A percentile compares a stretch with the other conserved stretches of the same genome.
Conservation (phyloP, 2,113 vertebrate genomes). For the Perca schrenkii region DNA sequence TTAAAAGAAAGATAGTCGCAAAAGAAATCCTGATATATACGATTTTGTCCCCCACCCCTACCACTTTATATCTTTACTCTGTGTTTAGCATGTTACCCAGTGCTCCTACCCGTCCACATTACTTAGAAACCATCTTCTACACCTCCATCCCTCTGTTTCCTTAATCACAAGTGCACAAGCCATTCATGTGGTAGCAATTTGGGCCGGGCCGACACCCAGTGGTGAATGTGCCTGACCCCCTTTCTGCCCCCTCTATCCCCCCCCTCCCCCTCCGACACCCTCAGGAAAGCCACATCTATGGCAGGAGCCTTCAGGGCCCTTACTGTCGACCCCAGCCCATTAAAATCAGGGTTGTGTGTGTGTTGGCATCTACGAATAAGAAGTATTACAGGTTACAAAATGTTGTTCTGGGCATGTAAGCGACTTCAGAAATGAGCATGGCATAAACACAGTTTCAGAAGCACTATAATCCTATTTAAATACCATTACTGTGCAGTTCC, state of each 20-base stretch:
- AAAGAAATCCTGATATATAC: too few relatives aligned
- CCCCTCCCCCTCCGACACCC: slow-evolving; percentile 57
- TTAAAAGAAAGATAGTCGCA: too few relatives aligned
- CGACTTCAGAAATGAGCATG: slow-evolving; percentile 46
- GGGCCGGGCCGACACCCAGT: slow-evolving; percentile 66
- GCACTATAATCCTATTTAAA: slow-evolving; percentile 39
- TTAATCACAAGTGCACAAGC: slow-evolving; percentile 46
- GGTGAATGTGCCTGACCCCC: slow-evolving; percentile 71
- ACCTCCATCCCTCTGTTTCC: slow-evolving; percentile 43
- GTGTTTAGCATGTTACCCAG: slow-evolving; percentile 36
- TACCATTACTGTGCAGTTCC: background rate
- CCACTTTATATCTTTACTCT: slow-evolving; percentile 19
- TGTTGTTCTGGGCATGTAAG: slow-evolving; percentile 21
- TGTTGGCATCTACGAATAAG: slow-evolving; percentile 18
- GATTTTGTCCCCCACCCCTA: too few relatives aligned
- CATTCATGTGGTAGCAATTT: slow-evolving; percentile 80
- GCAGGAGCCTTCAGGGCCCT: slow-evolving; percentile 57
- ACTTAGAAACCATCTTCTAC: slow-evolving; percentile 30
- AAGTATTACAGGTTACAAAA: slow-evolving; percentile 39
- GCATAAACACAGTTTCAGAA: slow-evolving; percentile 52
- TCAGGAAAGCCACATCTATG: slow-evolving; percentile 82
- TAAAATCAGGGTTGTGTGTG: slow-evolving; percentile 59
- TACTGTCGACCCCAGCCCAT: slow-evolving; percentile 64
- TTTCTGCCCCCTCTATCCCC: slow-evolving; percentile 62
- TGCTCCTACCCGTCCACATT: slow-evolving; percentile 28